Percentiles rank a stretch among this genome's conserved stretches.
Evolutionary conservation across 2,888 invertebrate species (phyloP).

Genomic region (Drosophila leonis): DNA sequence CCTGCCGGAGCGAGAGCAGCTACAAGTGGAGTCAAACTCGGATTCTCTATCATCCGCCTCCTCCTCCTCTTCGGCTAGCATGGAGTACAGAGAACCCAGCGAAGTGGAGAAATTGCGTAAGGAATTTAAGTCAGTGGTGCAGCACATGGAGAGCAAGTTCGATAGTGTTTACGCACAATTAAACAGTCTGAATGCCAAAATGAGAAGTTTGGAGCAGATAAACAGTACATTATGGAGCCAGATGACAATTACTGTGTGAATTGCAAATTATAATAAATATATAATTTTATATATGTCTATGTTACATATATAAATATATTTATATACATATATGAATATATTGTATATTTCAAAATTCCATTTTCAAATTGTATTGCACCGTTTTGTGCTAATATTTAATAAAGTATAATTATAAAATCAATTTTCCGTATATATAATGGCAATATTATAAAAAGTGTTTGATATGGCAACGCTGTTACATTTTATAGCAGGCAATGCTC

Average conservation of each 20-base stretch:
- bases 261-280: not conserved
- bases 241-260: conserved; percentile 67
- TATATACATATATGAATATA: not conserved
- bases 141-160: conserved; percentile 78
- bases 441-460: not conserved
- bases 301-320: too few species aligned
- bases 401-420: conserved; percentile 3
- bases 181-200: conserved; percentile 60
- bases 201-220: conserved; percentile 65
- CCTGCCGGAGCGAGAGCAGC: conserved; percentile 41
- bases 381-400: conserved; percentile 1
- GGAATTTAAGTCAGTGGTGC: conserved; percentile 76
- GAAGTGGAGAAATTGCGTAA: conserved; percentile 69
- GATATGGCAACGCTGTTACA: conserved; percentile 6
- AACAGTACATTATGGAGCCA: conserved; percentile 79
- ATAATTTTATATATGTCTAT: not conserved
- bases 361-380: not conserved
- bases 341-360: not conserved
- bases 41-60: not conserved
- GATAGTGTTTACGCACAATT: conserved; percentile 54
- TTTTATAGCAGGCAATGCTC: not conserved
- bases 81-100: conserved; percentile 15
- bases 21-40: not conserved
- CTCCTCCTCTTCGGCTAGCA: conserved; percentile 29
- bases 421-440: not conserved